Conservation (phyloP, 2,888 invertebrate species). For the Lasioglossum calceatum region DNA sequence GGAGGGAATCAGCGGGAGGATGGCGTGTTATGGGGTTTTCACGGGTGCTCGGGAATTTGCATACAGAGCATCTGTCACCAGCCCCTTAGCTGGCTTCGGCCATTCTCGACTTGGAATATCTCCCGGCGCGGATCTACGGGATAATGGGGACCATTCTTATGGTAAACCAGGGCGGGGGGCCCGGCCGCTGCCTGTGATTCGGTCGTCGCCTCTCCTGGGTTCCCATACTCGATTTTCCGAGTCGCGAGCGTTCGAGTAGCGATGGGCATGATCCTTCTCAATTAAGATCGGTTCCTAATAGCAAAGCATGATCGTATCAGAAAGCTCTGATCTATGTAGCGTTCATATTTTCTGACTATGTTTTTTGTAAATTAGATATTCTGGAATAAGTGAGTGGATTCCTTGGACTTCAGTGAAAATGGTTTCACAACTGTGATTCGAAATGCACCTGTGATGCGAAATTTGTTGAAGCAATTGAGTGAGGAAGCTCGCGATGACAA, state of each 20-base stretch:
- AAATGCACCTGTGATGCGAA: too few relatives aligned
- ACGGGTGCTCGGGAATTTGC: slow-evolving; percentile 82
- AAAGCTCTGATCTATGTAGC: too few relatives aligned
- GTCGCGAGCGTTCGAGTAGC: slow-evolving; percentile 4
- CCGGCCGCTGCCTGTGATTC: slow-evolving; percentile 66
- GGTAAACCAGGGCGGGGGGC: slow-evolving; percentile 78
- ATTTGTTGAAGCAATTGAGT: too few relatives aligned
- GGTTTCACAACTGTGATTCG: too few relatives aligned
- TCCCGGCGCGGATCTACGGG: slow-evolving; percentile 82
- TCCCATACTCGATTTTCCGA: slow-evolving; percentile 37
- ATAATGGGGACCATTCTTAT: slow-evolving; percentile 84
- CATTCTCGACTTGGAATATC: slow-evolving; percentile 83
- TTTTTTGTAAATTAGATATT: too few relatives aligned
- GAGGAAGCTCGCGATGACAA: too few relatives aligned
- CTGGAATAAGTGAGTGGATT: too few relatives aligned
- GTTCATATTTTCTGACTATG: too few relatives aligned
- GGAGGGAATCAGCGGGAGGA: slow-evolving; percentile 59
- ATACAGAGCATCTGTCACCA: slow-evolving; percentile 85
- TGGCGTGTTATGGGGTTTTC: slow-evolving; percentile 76
- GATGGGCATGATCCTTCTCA: slow-evolving; percentile 14
- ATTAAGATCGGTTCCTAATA: slow-evolving; percentile 19
- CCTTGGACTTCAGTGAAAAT: too few relatives aligned
- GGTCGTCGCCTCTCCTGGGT: slow-evolving; percentile 33
- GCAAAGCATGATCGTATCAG: background rate
- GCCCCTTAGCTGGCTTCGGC: slow-evolving; percentile 82